Base-by-base conservation (phyloP, 2,888 invertebrate species). In the Uloborus plumipes region DNA sequence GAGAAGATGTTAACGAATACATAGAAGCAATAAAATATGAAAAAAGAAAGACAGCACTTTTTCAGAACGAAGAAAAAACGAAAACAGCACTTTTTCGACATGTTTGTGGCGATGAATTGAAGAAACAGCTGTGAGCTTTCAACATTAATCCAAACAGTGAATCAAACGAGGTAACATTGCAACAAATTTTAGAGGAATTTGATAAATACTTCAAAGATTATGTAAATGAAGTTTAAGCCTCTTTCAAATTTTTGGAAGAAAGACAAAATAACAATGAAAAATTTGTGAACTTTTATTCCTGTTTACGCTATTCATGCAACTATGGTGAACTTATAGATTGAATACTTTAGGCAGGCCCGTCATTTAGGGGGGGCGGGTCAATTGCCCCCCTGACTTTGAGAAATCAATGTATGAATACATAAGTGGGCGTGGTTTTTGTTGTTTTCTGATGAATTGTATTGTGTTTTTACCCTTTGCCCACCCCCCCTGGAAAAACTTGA, bases 1-100 rank as follows among this genome's bases (percentile, higher is more conserved):
- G n/a, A 15, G 53, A 74, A 53, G 74, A 74, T 53, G 65, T 64
- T 74, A 18, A 50, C 16, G 73, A 64, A 9, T 64, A 73, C 50
- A 2, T 64, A 15, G 64, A 61, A 51, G 73, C 73, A 14, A 18
- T 73, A 14, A 31, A n/a, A 64, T 73, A 64, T 15, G 22, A 26
- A 15, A 39, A 26, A 31, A 51, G 49, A 26, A 18, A 11, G 18
- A 58, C n/a, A n/a, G n/a, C n/a, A n/a, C n/a, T n/a, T n/a, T n/a
- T n/a, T n/a, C n/a, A n/a, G n/a, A n/a, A n/a, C n/a, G n/a, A n/a
- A n/a, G n/a, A 64, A 39, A 31, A 50, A 20, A 73, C 26, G 11
- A 64, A 64, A 53, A 31, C 15, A 9, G 51, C 64, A 49, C n/a
- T 73, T 18, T 50, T 73, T 9, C 53, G 26, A 26, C 72, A 72